phyloP scores from a whole-genome alignment of 2,888 invertebrate genomes.

The Leptinotarsa juncta region DNA sequence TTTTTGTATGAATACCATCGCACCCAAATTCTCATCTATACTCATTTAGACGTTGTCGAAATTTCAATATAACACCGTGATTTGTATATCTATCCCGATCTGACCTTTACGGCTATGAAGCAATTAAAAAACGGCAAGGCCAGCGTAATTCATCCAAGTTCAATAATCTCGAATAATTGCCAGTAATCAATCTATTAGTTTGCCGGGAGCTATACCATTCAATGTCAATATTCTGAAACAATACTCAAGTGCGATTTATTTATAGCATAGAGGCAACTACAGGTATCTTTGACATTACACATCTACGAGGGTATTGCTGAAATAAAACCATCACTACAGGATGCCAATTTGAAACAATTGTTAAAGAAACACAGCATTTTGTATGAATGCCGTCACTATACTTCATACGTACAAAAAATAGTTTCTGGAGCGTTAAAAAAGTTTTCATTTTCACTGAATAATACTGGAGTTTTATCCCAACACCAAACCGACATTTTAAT shows the following conservation, averaged over 20 bases:
- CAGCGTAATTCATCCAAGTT: slow-evolving; percentile 35
- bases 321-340: background rate
- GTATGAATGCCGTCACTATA: no score
- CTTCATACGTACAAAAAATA: no score
- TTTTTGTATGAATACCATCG: background rate
- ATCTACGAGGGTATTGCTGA: background rate
- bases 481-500: no score
- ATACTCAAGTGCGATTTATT: slow-evolving; percentile 12
- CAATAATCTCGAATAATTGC: slow-evolving; percentile 42
- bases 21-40: background rate
- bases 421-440: no score
- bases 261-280: background rate
- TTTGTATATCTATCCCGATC: slow-evolving; percentile 8
- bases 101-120: slow-evolving; percentile 10
- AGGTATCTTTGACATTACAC: background rate
- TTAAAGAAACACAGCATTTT: no score
- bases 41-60: background rate
- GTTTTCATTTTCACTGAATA: no score
- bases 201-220: slow-evolving; percentile 35
- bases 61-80: slow-evolving; percentile 2
- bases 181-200: slow-evolving; percentile 41
- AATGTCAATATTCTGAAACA: slow-evolving; percentile 33
- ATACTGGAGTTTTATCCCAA: no score
- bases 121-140: slow-evolving; percentile 15
- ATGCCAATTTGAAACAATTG: no score